phyloP scores from a whole-genome alignment of 2,888 invertebrate genomes.

The Glaucopsyche alexis region DNA sequence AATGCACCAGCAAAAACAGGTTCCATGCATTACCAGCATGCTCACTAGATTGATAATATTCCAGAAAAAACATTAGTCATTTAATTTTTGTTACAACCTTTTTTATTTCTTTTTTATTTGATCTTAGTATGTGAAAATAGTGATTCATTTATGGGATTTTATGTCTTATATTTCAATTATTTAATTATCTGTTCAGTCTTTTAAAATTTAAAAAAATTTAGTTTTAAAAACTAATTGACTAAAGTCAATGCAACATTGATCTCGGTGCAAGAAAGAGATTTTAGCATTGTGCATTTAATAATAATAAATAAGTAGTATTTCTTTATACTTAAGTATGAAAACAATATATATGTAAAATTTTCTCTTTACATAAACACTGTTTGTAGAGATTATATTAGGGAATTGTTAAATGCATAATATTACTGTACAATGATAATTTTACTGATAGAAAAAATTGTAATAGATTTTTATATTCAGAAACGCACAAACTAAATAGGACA shows the following conservation, averaged over 20 bases:
- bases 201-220: neutral
- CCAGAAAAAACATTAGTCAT: constrained; percentile 59
- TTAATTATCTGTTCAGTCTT: neutral
- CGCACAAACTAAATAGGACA: constrained; percentile 12
- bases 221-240: constrained; percentile 9
- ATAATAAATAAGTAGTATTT: constrained; percentile 3
- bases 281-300: constrained; percentile 22
- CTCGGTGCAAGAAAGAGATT: constrained; percentile 18
- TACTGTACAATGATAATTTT: neutral
- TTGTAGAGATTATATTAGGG: neutral
- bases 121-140: neutral
- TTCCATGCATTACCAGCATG: constrained; percentile 95
- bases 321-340: neutral
- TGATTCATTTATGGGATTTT: neutral
- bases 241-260: constrained; percentile 19
- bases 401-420: neutral
- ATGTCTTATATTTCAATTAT: neutral
- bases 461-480: neutral
- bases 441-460: neutral
- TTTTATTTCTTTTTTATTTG: neutral
- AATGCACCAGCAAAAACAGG: constrained; percentile 96
- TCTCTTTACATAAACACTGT: neutral
- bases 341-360: neutral
- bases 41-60: constrained; percentile 90
- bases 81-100: neutral